Evolutionary conservation across 1,140 invertebrate genomes (phyloP).

Genomic region (Nixonia krombeini): DNA sequence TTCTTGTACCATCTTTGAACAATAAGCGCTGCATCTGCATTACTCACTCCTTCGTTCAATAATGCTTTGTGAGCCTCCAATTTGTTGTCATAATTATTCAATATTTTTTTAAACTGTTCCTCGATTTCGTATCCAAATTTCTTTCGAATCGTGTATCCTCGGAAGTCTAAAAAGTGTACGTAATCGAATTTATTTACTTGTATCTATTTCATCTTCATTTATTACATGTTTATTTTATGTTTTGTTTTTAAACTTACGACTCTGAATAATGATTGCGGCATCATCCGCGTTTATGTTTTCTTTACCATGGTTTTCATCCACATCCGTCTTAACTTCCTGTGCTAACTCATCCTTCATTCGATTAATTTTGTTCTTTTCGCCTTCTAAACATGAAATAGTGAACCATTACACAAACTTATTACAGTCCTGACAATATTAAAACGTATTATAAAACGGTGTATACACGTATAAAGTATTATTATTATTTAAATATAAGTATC

Average conservation of each 20-base stretch:
- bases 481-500: no score
- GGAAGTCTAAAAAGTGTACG: slow-evolving; percentile 74
- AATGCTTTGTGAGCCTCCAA: slow-evolving; percentile 65
- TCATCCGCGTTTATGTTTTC: slow-evolving; percentile 68
- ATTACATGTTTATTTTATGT: no score
- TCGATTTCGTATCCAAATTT: slow-evolving; percentile 75
- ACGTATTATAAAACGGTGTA: no score
- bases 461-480: no score
- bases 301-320: slow-evolving; percentile 10
- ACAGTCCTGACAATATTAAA: no score
- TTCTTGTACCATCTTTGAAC: slow-evolving; percentile 68
- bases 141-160: slow-evolving; percentile 77
- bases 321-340: neutral
- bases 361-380: slow-evolving; percentile 61
- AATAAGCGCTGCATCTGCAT: slow-evolving; percentile 70
- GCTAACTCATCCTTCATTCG: slow-evolving; percentile 29
- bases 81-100: slow-evolving; percentile 64
- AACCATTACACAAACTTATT: no score
- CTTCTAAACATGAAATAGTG: slow-evolving; percentile 43
- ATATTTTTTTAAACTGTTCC: slow-evolving; percentile 66
- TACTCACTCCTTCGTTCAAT: slow-evolving; percentile 66
- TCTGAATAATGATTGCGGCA: slow-evolving; percentile 78
- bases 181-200: no score
- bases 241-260: no score
- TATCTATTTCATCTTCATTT: no score